Percentiles rank a stretch among this genome's conserved stretches.
These are phyloP conservation scores for Tinea trinotella DNA, from an alignment of 2,888 invertebrate genomes.

Conservation along the genomic window DNA sequence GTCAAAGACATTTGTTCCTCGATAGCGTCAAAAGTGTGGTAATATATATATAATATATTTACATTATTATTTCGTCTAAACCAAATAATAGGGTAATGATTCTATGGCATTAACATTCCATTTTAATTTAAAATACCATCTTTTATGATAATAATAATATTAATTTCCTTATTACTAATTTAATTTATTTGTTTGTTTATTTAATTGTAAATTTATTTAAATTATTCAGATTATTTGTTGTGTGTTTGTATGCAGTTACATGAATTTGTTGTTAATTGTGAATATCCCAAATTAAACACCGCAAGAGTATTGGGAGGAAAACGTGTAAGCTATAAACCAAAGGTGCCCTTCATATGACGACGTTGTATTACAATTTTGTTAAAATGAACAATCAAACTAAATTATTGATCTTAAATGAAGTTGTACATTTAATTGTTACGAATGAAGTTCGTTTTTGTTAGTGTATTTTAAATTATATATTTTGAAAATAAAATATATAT, in stretches of 20 bases:
- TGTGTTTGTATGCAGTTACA: slow-evolving; percentile 43
- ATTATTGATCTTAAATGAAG: slow-evolving; percentile 61
- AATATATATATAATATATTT: slow-evolving; percentile 31
- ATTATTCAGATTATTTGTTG: slow-evolving; percentile 62
- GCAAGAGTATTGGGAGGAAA: slow-evolving; percentile 45
- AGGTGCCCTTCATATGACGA: slow-evolving; percentile 83
- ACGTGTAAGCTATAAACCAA: slow-evolving; percentile 85
- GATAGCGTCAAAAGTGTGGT: slow-evolving; percentile 42
- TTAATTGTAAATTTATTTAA: slow-evolving; percentile 36
- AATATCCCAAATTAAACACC: slow-evolving; percentile 65
- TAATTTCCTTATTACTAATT: slow-evolving; percentile 39
- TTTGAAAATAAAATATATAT: slow-evolving; percentile 50
- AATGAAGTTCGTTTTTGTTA: slow-evolving; percentile 67
- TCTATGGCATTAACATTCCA: slow-evolving; percentile 70
- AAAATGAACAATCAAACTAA: slow-evolving; percentile 68
- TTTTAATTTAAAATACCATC: slow-evolving; percentile 58
- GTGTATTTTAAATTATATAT: slow-evolving; percentile 40
- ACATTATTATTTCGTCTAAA: slow-evolving; percentile 41
- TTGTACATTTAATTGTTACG: slow-evolving; percentile 64
- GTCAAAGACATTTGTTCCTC: neutral
- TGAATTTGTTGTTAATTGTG: slow-evolving; percentile 42
- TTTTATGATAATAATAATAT: slow-evolving; percentile 50
- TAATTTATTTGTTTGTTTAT: slow-evolving; percentile 46
- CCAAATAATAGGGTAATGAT: slow-evolving; percentile 55
- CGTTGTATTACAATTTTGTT: slow-evolving; percentile 73